phyloP scores from a whole-genome alignment of 2,113 vertebrate species.

The Gymnorhina tibicen region DNA sequence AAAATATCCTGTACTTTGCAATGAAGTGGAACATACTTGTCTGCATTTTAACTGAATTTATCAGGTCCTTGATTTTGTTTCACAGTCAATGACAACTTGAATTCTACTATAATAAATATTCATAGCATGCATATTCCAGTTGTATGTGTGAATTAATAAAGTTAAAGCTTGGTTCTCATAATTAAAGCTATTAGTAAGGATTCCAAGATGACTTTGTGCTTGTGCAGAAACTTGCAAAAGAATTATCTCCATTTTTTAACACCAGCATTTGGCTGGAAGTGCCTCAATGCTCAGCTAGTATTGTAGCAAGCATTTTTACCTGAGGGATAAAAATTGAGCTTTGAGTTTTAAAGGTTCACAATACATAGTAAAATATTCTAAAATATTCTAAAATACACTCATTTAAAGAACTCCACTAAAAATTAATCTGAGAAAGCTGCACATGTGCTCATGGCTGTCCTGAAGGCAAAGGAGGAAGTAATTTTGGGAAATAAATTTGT shows the following conservation, averaged over 20 bases:
- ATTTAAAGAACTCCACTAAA: background rate
- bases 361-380: background rate
- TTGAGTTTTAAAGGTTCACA: background rate
- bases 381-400: background rate
- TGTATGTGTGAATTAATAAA: background rate
- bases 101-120: slow-evolving; percentile 35
- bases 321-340: background rate
- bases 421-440: background rate
- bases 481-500: background rate
- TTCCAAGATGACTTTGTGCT: background rate
- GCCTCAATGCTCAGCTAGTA: background rate
- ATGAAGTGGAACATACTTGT: background rate
- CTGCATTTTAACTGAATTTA: slow-evolving; percentile 28
- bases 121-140: background rate
- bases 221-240: background rate
- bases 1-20: background rate
- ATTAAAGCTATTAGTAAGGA: background rate
- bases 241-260: background rate
- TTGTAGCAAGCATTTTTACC: background rate
- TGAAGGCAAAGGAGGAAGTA: background rate
- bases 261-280: background rate
- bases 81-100: background rate
- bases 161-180: background rate
- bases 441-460: background rate
- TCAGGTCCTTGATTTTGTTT: background rate